Base-by-base conservation (phyloP, 2,113 vertebrate species). In the Paedocypris sp. region DNA sequence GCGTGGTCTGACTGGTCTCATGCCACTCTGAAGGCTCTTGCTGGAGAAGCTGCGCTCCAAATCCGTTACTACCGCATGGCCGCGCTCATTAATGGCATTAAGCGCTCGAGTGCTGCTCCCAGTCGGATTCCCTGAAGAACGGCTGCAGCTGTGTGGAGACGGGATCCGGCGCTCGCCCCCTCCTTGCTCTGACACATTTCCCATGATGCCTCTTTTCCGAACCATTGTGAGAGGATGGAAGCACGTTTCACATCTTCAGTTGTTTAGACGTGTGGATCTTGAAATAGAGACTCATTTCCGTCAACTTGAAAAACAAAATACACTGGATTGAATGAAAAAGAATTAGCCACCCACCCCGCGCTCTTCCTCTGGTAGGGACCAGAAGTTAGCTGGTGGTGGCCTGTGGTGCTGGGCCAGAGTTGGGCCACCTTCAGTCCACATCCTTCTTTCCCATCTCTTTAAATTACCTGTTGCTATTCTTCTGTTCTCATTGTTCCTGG, bases 51-150 rank as follows among this genome's bases (percentile, higher is more conserved):
- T 43, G 54, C 81, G 84, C 84, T 81, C 82, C 82, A 85, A 79
- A 86, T 76, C 80, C 72, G 79, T 87, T 88, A 87, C 63, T 84
- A 35, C 78, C 68, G 80, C 88, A 88, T 89, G 91, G 86, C 82
- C 88, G 86, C 76, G 75, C 86, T 83, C 78, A 83, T 90, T 90
- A 94, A 86, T 87, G 88, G 83, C 86, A 89, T 93, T 93, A 93
- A 83, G 81, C 86, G 82, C 80, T 83, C 83, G 85, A 91, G 83
- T 78, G 80, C 77, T 81, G 76, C 82, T 85, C 82, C 81, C 77
- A 81, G 85, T 86, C 86, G 83, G 82, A 86, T 94, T 95, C 91
- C 90, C 90, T 87, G 84, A 91, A 91, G 92, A 94, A 92, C 86
- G 84, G 80, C 84, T 85, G 88, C 93, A 98, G 89, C 91, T 93